Conservation (phyloP, 2,797 vertebrate species). For the Bufotes viridis region DNA sequence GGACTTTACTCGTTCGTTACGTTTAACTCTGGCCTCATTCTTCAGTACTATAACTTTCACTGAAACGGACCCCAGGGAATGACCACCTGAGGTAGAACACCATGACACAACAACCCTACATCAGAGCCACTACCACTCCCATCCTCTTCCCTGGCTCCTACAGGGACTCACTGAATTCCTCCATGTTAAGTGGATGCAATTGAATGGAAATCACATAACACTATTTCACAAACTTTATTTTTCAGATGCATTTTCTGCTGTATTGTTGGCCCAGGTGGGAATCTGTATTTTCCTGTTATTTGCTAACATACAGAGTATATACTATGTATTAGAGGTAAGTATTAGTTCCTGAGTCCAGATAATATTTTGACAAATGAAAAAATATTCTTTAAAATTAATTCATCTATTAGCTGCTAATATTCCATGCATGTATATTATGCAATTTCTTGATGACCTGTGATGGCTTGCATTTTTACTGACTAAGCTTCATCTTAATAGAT, state of each 20-base stretch:
- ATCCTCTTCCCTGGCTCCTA: too few relatives aligned
- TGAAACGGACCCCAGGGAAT: too few relatives aligned
- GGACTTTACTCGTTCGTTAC: too few relatives aligned
- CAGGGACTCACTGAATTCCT: too few relatives aligned
- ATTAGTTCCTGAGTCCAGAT: neutral
- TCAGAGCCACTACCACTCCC: too few relatives aligned
- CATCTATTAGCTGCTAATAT: neutral
- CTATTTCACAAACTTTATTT: neutral
- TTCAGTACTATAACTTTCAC: too few relatives aligned
- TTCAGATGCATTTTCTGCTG: slow-evolving; percentile 56
- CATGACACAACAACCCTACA: too few relatives aligned
- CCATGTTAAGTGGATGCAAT: neutral
- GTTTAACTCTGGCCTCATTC: too few relatives aligned
- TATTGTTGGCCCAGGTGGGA: slow-evolving; percentile 56
- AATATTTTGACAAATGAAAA: neutral
- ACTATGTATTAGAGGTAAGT: slow-evolving; percentile 50
- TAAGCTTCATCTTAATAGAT: too few relatives aligned
- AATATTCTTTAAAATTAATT: neutral
- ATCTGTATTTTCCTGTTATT: slow-evolving; percentile 59
- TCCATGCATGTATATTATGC: neutral
- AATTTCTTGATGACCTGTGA: neutral
- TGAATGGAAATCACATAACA: neutral
- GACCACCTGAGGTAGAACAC: too few relatives aligned
- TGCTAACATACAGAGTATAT: slow-evolving; percentile 52
- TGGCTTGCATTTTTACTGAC: neutral